These are phyloP conservation scores for Heterotilapia buettikoferi DNA, from an alignment of 2,113 vertebrate species.

Conservation along the genomic window DNA sequence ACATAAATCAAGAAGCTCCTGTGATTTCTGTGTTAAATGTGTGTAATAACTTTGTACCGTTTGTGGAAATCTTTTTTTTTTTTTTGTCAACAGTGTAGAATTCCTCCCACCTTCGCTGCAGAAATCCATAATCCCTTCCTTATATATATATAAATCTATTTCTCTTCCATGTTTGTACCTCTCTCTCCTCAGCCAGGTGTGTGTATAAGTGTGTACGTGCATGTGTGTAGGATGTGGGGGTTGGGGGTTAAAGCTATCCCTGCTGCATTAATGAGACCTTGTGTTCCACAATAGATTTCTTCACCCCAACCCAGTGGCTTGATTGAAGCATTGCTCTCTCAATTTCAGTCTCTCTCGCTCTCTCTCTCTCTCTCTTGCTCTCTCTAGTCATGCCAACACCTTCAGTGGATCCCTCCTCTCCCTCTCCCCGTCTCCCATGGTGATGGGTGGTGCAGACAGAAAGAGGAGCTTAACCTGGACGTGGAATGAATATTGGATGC, in stretches of 20 bases:
- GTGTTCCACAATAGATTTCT: slow-evolving; percentile 53
- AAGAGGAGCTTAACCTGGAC: slow-evolving; percentile 71
- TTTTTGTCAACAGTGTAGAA: background rate
- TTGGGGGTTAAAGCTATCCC: slow-evolving; percentile 49
- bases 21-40: background rate
- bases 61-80: background rate
- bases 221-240: background rate
- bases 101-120: background rate
- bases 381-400: slow-evolving; percentile 17
- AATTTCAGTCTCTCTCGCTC: slow-evolving; percentile 21
- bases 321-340: slow-evolving; percentile 64
- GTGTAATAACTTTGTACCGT: background rate
- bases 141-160: background rate
- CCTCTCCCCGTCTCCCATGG: slow-evolving; percentile 7
- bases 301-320: slow-evolving; percentile 46
- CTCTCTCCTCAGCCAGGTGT: background rate
- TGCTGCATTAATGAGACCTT: slow-evolving; percentile 57
- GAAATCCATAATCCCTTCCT: background rate
- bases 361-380: background rate
- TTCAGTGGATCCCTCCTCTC: background rate
- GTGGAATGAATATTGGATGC: slow-evolving; percentile 67
- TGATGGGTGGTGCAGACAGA: slow-evolving; percentile 66
- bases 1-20: background rate
- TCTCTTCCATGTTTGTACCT: background rate
- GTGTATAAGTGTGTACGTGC: background rate